Evolutionary conservation across 2,113 vertebrate genomes (phyloP), one percentile per base, ranked within the genome.

Genomic region (Artemisiospiza belli): DNA sequence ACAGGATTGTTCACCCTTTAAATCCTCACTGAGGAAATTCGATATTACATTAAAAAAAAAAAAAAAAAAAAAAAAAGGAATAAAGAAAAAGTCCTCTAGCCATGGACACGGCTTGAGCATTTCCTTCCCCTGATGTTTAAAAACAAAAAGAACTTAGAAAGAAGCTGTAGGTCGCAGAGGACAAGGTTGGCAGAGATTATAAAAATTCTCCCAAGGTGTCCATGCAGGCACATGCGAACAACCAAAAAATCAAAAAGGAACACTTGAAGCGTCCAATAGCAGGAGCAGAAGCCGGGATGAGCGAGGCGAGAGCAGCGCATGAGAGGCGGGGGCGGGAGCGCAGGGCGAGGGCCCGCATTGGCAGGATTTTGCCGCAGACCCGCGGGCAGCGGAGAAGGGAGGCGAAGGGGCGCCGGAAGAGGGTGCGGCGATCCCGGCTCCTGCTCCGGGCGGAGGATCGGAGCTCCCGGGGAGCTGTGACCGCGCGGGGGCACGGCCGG

Each of bases 51-150:
- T 24, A 1, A 3, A 35, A 27, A 33, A 37, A 47, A 35, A 27
- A 23, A 2, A 3, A 33, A 37, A 35, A 27, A 33, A 37, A 47
- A 33, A 27, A 23, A 2, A 3, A 33, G 14, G 3, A 15, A 4
- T 19, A 7, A 33, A 4, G 4, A 2, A 28, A 19, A 31, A 21
- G n/a, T 4, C 1, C 3, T 31, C 30, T 19, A 6, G 1, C 8
- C 3, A 3, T 11, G 6, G 6, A 7, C 0, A 1, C 0, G 0
- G 4, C 1, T 31, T 30, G 2, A 87, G 25, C 0, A 0, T 21
- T 57, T 67, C 18, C 9, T 58, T 49, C 20, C 10, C 1, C 7
- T 25, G 1, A 10, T 17, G 6, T n/a, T 52, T 73, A 9, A 27
- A 27, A 74, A 14, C 2, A 58, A 7, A 4, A 9, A 2, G 2